phyloP scores from a whole-genome alignment of 2,888 invertebrate genomes.

The Drosophila pseudotakahashii region DNA sequence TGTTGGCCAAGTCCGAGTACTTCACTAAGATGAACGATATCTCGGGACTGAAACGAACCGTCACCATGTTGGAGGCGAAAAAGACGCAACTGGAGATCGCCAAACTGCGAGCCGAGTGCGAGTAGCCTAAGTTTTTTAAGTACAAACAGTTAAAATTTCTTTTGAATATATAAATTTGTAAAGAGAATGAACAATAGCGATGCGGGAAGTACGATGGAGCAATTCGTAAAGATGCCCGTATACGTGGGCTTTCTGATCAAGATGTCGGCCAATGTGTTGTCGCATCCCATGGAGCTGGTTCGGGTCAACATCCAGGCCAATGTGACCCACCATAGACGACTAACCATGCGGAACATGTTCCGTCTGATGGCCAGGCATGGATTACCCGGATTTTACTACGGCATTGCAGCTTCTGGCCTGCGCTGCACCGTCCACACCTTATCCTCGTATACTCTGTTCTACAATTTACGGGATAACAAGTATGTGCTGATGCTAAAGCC shows the following conservation, averaged over 20 bases:
- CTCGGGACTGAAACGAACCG: conserved; percentile 36
- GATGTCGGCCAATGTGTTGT: conserved; percentile 13
- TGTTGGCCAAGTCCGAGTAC: conserved; percentile 37
- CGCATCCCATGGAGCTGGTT: conserved; percentile 41
- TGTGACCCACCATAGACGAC: neutral
- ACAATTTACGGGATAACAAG: neutral
- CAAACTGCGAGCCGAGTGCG: conserved; percentile 43
- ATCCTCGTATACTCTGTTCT: conserved; percentile 4
- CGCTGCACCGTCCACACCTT: conserved; percentile 14
- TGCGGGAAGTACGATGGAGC: conserved; percentile 12
- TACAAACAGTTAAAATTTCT: conserved; percentile 4
- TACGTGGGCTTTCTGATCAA: conserved; percentile 18
- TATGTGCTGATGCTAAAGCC: conserved; percentile 7
- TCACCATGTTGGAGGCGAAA: conserved; percentile 47
- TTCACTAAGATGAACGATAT: conserved; percentile 39
- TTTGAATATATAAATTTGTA: conserved; percentile 11
- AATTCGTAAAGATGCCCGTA: conserved; percentile 13
- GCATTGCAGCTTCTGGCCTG: neutral
- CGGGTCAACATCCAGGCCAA: conserved; percentile 40
- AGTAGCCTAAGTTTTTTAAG: conserved; percentile 23
- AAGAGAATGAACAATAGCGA: conserved; percentile 15
- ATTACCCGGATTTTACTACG: conserved; percentile 31
- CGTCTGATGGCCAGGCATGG: conserved; percentile 18
- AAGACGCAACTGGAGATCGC: conserved; percentile 42
- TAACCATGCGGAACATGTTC: neutral